Percentiles rank a stretch among this genome's conserved stretches.
phyloP scores from a whole-genome alignment of 2,113 vertebrate species.

The Syrmaticus mikado region DNA sequence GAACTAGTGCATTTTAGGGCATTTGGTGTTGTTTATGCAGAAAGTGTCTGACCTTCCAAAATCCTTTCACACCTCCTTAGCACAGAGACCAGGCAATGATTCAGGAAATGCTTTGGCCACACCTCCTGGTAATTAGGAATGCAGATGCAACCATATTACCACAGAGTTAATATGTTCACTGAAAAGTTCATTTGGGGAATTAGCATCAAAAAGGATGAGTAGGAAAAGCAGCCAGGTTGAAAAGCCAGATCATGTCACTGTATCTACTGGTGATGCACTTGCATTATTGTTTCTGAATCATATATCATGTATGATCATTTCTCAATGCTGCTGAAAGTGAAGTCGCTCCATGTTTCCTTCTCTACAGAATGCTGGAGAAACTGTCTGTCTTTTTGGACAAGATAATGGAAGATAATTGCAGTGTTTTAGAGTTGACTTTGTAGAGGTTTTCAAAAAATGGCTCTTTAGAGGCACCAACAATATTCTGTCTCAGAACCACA shows the following conservation, averaged over 20 bases:
- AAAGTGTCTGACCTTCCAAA: slow-evolving; percentile 44
- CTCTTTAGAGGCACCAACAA: not conserved
- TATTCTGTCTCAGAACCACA: not conserved
- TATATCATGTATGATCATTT: not conserved
- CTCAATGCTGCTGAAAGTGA: not conserved
- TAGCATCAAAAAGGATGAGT: not conserved
- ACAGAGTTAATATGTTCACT: not conserved
- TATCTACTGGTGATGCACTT: not conserved
- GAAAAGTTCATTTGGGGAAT: slow-evolving; percentile 30
- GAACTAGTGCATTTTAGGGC: not conserved
- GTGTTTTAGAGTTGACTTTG: not conserved
- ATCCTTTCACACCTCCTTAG: slow-evolving; percentile 37
- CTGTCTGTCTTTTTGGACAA: not conserved
- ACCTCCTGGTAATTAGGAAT: slow-evolving; percentile 14
- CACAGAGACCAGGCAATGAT: not conserved
- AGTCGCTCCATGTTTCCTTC: not conserved
- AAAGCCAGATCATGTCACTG: not conserved
- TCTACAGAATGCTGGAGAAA: not conserved
- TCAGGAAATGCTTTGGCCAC: slow-evolving; percentile 35
- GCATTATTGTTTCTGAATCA: not conserved
- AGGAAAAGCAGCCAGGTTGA: slow-evolving; percentile 19
- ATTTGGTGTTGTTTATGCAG: not conserved
- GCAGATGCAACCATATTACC: slow-evolving; percentile 37
- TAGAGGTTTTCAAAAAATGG: not conserved
- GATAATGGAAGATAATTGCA: not conserved